These are phyloP conservation scores for Antrozous pallidus DNA, from an alignment of 2,797 vertebrate species.

Conservation along the genomic window DNA sequence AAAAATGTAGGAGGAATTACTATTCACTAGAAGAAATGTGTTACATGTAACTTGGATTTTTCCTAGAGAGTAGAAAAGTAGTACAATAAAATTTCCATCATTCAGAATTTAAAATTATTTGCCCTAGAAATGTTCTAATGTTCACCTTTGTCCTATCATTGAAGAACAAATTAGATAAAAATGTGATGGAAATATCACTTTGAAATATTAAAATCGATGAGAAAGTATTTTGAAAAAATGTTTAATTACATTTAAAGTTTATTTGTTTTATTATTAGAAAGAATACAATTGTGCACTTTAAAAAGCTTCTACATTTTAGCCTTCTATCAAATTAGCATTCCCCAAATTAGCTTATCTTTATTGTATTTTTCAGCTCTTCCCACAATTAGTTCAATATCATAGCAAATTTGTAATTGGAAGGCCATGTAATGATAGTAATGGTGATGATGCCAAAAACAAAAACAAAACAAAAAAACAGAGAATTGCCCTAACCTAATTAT, in stretches of 20 bases:
- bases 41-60: slow-evolving; percentile 41
- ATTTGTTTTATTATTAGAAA: not conserved
- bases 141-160: slow-evolving; percentile 13
- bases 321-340: not conserved
- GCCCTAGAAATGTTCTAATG: not conserved
- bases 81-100: slow-evolving; percentile 25
- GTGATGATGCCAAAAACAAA: not conserved
- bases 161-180: slow-evolving; percentile 15
- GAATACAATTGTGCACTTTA: not conserved
- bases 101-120: slow-evolving; percentile 53
- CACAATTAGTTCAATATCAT: not conserved
- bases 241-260: not conserved
- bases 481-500: not conserved
- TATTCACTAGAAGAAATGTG: slow-evolving; percentile 32
- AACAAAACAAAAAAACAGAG: not conserved
- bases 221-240: not conserved
- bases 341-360: not conserved
- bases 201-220: slow-evolving; percentile 14
- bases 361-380: slow-evolving; percentile 22
- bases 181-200: slow-evolving; percentile 15
- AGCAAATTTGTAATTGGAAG: not conserved
- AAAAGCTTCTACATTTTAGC: not conserved
- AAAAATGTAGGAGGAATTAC: slow-evolving; percentile 37
- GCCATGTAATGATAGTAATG: not conserved
- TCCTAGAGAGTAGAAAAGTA: not conserved